Conservation (phyloP, 92 coral and sea anemone species). For the Hydrozoanthus gracilis region DNA sequence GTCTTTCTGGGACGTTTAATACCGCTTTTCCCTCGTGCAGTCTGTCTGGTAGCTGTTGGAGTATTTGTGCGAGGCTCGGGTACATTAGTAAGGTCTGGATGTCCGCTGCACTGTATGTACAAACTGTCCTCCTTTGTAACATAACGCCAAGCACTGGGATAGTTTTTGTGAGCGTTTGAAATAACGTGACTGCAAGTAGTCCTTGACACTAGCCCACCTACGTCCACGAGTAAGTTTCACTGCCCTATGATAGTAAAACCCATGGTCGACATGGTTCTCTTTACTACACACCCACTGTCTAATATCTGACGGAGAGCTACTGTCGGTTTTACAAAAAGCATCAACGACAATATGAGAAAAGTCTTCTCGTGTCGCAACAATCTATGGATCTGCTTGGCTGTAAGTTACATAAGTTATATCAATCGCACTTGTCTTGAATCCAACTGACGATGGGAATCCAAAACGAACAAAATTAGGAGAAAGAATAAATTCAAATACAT, state of each 20-base stretch:
- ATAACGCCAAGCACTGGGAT: constrained; percentile 31
- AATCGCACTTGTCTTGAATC: too few species aligned
- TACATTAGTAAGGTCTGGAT: not conserved
- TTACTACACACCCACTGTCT: constrained; percentile 45
- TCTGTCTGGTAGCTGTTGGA: not conserved
- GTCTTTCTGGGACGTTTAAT: not conserved
- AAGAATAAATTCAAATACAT: not conserved
- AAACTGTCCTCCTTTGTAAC: constrained; percentile 21
- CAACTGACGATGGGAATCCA: too few species aligned
- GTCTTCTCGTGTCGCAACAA: constrained; percentile 28
- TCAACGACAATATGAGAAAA: constrained; percentile 19
- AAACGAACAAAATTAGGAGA: too few species aligned
- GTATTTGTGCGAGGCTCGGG: not conserved
- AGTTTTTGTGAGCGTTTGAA: constrained; percentile 13
- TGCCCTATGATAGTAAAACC: constrained; percentile 32
- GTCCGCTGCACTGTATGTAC: not conserved
- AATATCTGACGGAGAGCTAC: constrained; percentile 2
- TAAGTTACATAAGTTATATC: too few species aligned
- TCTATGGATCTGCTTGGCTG: constrained; percentile 37
- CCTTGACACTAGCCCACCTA: not conserved
- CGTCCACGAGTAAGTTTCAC: not conserved
- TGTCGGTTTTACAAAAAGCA: constrained; percentile 17
- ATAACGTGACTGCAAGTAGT: not conserved
- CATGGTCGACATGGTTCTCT: constrained; percentile 33
- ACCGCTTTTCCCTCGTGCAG: not conserved